Evolutionary conservation across 2,113 vertebrate genomes (phyloP).

Genomic region (Vimba vimba): DNA sequence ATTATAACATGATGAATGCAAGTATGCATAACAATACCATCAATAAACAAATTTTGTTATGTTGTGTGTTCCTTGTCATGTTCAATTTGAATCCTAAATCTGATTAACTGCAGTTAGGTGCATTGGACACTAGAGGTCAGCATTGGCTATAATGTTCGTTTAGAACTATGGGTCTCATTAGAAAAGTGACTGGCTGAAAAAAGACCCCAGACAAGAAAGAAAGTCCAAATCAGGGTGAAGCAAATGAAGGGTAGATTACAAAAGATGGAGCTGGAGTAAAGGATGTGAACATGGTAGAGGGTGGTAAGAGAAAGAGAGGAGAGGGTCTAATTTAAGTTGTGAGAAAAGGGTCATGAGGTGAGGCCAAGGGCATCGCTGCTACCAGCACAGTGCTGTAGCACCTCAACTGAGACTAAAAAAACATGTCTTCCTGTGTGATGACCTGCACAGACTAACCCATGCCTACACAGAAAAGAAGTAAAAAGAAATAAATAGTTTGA

Average conservation of each 20-base stretch:
- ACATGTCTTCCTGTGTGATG: constrained; percentile 2
- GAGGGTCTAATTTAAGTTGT: constrained; percentile 41
- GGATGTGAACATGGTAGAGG: neutral
- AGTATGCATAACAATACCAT: no score
- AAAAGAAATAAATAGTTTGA: neutral
- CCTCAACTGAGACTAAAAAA: constrained; percentile 28
- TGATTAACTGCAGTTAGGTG: neutral
- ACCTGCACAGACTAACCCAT: constrained; percentile 17
- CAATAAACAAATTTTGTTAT: no score
- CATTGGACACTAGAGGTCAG: constrained; percentile 41
- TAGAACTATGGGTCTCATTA: neutral
- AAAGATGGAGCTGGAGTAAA: neutral
- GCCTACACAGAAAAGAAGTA: neutral
- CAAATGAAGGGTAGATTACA: constrained; percentile 14
- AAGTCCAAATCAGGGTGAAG: neutral
- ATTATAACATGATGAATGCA: no score
- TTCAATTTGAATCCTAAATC: neutral
- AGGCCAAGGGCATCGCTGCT: constrained; percentile 9
- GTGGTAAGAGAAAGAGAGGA: neutral
- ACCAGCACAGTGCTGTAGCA: constrained; percentile 7
- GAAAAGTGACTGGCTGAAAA: neutral
- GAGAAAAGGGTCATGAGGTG: constrained; percentile 16
- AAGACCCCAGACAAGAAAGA: neutral
- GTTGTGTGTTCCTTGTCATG: no score
- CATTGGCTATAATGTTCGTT: constrained; percentile 18